Percentiles rank a stretch among this genome's conserved stretches.
Evolutionary conservation across 2,797 vertebrate species (phyloP).

Genomic region (Catostomus latipinnis): DNA sequence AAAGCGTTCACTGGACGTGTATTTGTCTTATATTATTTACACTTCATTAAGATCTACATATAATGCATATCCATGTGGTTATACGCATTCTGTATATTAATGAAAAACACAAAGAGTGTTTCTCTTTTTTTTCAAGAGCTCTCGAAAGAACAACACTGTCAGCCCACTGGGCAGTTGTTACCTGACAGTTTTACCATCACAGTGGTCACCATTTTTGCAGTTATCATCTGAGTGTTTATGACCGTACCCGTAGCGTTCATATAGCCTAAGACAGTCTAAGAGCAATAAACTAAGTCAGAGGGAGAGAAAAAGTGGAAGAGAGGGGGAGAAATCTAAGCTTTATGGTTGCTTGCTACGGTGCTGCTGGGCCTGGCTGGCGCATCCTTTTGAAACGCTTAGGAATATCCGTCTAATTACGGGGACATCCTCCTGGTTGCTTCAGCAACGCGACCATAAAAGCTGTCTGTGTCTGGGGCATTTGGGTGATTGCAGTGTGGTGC

Average conservation of each 20-base stretch:
- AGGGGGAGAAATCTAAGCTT: conserved; percentile 72
- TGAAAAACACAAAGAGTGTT: no score
- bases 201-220: conserved; percentile 20
- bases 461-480: conserved; percentile 85
- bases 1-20: background rate
- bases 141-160: background rate
- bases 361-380: conserved; percentile 78
- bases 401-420: conserved; percentile 92
- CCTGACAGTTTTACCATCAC: conserved; percentile 30
- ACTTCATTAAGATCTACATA: background rate
- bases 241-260: conserved; percentile 71
- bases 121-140: background rate
- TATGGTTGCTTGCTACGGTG: conserved; percentile 70
- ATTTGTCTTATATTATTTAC: background rate
- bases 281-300: conserved; percentile 76
- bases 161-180: background rate
- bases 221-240: conserved; percentile 40
- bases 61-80: background rate
- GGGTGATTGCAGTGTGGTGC: conserved; percentile 79
- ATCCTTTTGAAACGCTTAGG: conserved; percentile 84
- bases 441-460: conserved; percentile 93
- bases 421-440: conserved; percentile 89
- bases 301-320: conserved; percentile 71
- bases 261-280: conserved; percentile 77
- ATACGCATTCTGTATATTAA: background rate